Conservation (phyloP, 2,113 vertebrate species). For the Theristicus caerulescens region DNA sequence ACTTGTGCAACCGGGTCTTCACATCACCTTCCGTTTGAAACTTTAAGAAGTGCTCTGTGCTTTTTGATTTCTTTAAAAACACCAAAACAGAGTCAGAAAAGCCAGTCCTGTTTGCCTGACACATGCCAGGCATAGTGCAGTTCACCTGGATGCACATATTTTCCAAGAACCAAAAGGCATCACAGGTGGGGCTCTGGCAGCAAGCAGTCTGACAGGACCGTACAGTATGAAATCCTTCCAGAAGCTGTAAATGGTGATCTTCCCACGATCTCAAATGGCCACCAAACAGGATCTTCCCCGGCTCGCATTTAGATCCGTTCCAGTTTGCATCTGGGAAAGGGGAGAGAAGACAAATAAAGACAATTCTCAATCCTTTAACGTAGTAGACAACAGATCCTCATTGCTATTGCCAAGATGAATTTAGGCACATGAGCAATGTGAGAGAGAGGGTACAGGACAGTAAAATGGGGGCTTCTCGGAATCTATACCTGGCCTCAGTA, state of each 20-base stretch:
- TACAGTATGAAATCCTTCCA: conserved; percentile 69
- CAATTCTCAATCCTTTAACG: conserved; percentile 23
- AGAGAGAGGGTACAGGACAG: background rate
- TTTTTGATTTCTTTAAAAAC: conserved; percentile 68
- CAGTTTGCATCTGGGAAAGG: conserved; percentile 69
- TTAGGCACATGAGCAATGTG: background rate
- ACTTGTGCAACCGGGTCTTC: conserved; percentile 12
- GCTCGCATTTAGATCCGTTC: conserved; percentile 61
- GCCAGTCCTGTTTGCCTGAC: conserved; percentile 56
- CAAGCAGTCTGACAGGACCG: conserved; percentile 73
- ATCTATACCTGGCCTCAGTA: background rate
- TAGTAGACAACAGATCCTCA: background rate
- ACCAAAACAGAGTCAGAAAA: conserved; percentile 66
- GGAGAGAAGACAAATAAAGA: conserved; percentile 26
- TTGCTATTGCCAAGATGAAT: background rate
- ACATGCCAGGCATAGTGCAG: conserved; percentile 66
- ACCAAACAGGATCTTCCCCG: conserved; percentile 54
- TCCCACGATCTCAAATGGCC: conserved; percentile 57
- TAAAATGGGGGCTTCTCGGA: background rate
- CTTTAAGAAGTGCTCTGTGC: conserved; percentile 19
- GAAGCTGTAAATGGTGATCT: conserved; percentile 60
- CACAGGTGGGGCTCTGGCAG: conserved; percentile 73
- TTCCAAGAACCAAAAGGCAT: conserved; percentile 78
- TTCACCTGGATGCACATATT: conserved; percentile 75
- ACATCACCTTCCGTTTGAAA: background rate